phyloP scores from a whole-genome alignment of 2,113 vertebrate species.

The Centropus unirufus region DNA sequence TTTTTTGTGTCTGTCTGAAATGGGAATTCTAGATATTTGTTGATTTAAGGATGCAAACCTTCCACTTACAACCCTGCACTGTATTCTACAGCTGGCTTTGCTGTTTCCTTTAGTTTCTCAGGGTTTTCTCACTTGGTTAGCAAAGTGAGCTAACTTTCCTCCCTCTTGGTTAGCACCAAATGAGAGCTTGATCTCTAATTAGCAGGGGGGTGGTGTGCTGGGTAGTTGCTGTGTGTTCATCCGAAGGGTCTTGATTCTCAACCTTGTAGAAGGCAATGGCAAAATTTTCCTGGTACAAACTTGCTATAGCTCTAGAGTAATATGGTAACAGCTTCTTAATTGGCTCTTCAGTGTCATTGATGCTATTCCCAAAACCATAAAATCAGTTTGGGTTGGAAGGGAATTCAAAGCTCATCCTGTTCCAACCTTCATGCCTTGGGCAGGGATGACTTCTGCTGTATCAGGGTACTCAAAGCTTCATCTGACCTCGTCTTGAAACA shows the following conservation, averaged over 20 bases:
- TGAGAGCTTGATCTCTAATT: not conserved
- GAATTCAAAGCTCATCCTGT: no score
- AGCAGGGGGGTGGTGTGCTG: not conserved
- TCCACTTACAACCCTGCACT: not conserved
- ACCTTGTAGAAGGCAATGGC: accelerated
- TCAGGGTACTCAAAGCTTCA: no score
- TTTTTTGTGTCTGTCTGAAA: not conserved
- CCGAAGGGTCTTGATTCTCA: not conserved
- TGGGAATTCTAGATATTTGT: not conserved
- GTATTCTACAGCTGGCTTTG: not conserved
- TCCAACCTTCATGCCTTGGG: no score
- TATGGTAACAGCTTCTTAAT: not conserved
- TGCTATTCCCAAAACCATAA: not conserved
- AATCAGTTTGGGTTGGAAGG: no score
- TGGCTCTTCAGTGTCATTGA: not conserved
- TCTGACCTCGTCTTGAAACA: no score
- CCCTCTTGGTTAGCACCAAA: not conserved
- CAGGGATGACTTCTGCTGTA: no score
- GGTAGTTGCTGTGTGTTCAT: accelerated
- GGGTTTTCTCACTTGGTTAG: not conserved
- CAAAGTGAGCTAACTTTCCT: not conserved
- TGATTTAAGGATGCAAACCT: not conserved
- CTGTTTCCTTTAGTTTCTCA: not conserved
- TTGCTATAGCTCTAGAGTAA: not conserved
- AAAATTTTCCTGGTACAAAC: not conserved